A percentile compares a stretch with the other conserved stretches of the same genome.
phyloP scores from a whole-genome alignment of 1,140 invertebrate species.

The Helicoverpa zea region DNA sequence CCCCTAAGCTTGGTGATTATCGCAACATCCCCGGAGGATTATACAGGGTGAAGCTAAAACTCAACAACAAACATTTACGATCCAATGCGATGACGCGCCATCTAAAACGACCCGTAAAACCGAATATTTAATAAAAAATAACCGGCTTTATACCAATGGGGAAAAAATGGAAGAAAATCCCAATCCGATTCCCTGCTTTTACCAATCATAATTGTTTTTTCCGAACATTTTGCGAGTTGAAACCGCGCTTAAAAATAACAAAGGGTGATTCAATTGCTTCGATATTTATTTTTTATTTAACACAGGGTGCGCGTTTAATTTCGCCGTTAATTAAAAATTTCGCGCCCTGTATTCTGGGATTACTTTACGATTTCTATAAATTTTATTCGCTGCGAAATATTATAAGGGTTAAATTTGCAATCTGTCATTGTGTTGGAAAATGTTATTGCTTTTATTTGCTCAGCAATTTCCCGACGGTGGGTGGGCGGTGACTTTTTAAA shows the following conservation, averaged over 20 bases:
- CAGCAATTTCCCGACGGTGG: slow-evolving; percentile 5
- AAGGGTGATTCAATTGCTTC: slow-evolving; percentile 47
- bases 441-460: slow-evolving; percentile 31
- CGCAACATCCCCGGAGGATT: slow-evolving; percentile 21
- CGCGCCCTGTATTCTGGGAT: slow-evolving; percentile 58
- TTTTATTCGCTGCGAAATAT: slow-evolving; percentile 52
- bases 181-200: slow-evolving; percentile 5
- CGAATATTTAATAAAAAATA: slow-evolving; percentile 17
- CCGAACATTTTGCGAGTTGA: slow-evolving; percentile 7
- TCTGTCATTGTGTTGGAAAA: slow-evolving; percentile 16
- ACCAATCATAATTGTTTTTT: slow-evolving; percentile 29
- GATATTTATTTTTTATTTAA: slow-evolving; percentile 4
- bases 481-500: slow-evolving; percentile 26
- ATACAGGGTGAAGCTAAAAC: slow-evolving; percentile 21
- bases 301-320: slow-evolving; percentile 61
- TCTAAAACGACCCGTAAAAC: slow-evolving; percentile 1
- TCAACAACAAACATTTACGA: slow-evolving; percentile 33
- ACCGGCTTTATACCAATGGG: slow-evolving; percentile 3
- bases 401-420: slow-evolving; percentile 14
- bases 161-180: slow-evolving; percentile 16
- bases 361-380: slow-evolving; percentile 60
- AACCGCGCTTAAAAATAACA: slow-evolving; percentile 37
- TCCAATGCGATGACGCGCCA: not conserved
- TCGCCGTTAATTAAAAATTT: slow-evolving; percentile 68
- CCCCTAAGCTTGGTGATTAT: slow-evolving; percentile 20